A percentile compares a stretch with the other conserved stretches of the same genome.
Evolutionary conservation across 1,140 invertebrate genomes (phyloP).

Genomic region (Diprion similis): DNA sequence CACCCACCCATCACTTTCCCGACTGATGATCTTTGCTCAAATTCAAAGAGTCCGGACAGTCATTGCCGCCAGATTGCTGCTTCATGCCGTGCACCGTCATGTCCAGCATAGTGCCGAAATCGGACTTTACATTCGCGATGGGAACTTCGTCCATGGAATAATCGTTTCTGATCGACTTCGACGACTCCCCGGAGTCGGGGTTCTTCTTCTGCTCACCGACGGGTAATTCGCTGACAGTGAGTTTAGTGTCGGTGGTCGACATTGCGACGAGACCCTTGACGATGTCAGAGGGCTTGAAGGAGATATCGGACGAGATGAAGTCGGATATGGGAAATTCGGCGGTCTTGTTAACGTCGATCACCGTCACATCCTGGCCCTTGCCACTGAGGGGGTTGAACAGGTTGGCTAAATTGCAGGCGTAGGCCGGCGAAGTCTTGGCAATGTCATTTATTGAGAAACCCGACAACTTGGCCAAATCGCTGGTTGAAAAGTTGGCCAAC

Average conservation of each 20-base stretch:
- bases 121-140: slow-evolving; percentile 45
- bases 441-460: slow-evolving; percentile 55
- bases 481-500: slow-evolving; percentile 46
- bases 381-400: slow-evolving; percentile 50
- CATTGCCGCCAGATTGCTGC: slow-evolving; percentile 38
- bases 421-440: slow-evolving; percentile 52
- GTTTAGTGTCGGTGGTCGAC: slow-evolving; percentile 16
- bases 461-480: slow-evolving; percentile 53
- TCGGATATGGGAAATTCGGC: slow-evolving; percentile 38
- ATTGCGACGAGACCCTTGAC: not conserved
- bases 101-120: slow-evolving; percentile 50
- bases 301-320: not conserved
- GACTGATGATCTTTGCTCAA: slow-evolving; percentile 52
- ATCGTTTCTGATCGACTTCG: slow-evolving; percentile 23
- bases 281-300: not conserved
- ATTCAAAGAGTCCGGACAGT: slow-evolving; percentile 53
- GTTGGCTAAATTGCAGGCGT: slow-evolving; percentile 57
- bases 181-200: not conserved
- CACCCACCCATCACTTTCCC: not conserved
- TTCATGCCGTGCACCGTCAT: slow-evolving; percentile 49
- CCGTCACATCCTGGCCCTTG: slow-evolving; percentile 30
- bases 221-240: slow-evolving; percentile 40
- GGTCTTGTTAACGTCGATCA: slow-evolving; percentile 38
- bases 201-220: slow-evolving; percentile 46
- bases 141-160: slow-evolving; percentile 51